Evolutionary conservation across 2,797 vertebrate genomes (phyloP).

Genomic region (Gymnoscopelus braueri): DNA sequence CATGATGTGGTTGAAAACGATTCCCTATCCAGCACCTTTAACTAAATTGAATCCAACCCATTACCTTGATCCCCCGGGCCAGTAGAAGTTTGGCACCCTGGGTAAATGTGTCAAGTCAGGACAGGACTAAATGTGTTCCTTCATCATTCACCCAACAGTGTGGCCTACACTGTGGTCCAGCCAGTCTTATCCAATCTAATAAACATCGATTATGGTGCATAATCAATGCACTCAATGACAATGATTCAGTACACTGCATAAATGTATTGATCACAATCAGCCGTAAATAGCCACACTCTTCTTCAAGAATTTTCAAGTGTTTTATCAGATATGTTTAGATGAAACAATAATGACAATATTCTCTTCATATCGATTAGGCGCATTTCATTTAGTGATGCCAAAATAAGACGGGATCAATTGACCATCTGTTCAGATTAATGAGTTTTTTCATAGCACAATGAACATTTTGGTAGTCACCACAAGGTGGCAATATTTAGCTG

Average conservation of each 20-base stretch:
- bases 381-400: constrained; percentile 59
- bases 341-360: constrained; percentile 55
- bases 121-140: constrained; percentile 65
- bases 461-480: constrained; percentile 31
- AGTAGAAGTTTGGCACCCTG: not conserved
- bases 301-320: constrained; percentile 62
- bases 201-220: constrained; percentile 76
- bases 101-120: constrained; percentile 14
- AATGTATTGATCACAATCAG: constrained; percentile 74
- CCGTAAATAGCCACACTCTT: constrained; percentile 50
- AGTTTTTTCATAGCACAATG: constrained; percentile 1
- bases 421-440: constrained; percentile 50
- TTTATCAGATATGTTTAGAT: constrained; percentile 61
- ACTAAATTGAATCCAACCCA: no score
- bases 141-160: constrained; percentile 69
- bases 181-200: constrained; percentile 60
- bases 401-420: constrained; percentile 62
- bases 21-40: no score
- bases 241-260: constrained; percentile 79
- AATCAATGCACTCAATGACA: constrained; percentile 82
- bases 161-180: constrained; percentile 62
- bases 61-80: no score
- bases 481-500: constrained; percentile 71
- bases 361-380: constrained; percentile 49
- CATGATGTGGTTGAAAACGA: no score